These are phyloP conservation scores for Drosophila pachea DNA, from an alignment of 1,140 invertebrate species.

Conservation along the genomic window DNA sequence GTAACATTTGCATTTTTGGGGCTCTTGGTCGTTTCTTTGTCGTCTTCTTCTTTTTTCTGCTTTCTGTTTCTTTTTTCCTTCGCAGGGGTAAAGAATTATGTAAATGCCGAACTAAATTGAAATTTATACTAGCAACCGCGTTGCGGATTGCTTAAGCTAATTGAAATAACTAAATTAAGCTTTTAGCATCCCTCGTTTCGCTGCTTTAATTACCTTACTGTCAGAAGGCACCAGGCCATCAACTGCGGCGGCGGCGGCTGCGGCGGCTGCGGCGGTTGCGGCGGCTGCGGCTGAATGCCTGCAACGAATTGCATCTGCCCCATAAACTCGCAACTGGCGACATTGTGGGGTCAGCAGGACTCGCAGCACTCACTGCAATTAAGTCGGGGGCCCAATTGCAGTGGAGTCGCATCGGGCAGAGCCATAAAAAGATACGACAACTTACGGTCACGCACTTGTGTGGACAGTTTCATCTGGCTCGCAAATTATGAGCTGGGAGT, in stretches of 20 bases:
- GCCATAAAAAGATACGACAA: slow-evolving; percentile 46
- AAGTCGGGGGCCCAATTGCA: slow-evolving; percentile 38
- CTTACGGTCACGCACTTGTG: slow-evolving; percentile 29
- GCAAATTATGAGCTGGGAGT: slow-evolving; percentile 29
- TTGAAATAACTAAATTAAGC: slow-evolving; percentile 68
- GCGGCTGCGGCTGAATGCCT: slow-evolving; percentile 7
- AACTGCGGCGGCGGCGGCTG: background rate
- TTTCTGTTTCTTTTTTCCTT: slow-evolving; percentile 33
- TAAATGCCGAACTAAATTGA: slow-evolving; percentile 65
- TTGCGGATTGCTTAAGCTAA: slow-evolving; percentile 59
- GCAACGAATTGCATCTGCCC: slow-evolving; percentile 33
- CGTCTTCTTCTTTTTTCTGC: slow-evolving; percentile 9
- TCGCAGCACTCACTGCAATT: slow-evolving; percentile 42
- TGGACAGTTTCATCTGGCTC: slow-evolving; percentile 19
- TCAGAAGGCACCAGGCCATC: slow-evolving; percentile 13
- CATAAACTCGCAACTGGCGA: slow-evolving; percentile 24
- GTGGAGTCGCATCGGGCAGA: slow-evolving; percentile 14
- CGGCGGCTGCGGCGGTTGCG: too few species aligned
- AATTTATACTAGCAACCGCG: slow-evolving; percentile 39
- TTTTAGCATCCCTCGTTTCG: slow-evolving; percentile 13
- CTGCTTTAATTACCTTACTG: slow-evolving; percentile 36
- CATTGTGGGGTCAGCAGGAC: slow-evolving; percentile 25
- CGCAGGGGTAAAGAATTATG: slow-evolving; percentile 60
- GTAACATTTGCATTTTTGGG: slow-evolving; percentile 66
- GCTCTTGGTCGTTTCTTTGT: slow-evolving; percentile 10